Evolutionary conservation across 2,113 vertebrate species (phyloP).

Genomic region (Paramormyrops kingsleyae): DNA sequence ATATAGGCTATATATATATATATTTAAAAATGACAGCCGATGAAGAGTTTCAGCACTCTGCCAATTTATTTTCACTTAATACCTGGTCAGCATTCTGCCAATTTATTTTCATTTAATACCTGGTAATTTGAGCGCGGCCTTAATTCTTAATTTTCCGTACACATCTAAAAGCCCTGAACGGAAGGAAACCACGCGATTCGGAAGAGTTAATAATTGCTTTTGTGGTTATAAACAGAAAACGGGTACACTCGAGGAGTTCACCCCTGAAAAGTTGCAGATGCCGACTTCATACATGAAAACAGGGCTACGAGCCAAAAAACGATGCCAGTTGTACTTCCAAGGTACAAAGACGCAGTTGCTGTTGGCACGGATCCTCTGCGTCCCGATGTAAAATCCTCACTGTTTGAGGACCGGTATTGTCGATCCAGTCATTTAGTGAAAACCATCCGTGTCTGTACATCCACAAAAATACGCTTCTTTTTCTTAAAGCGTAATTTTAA

Average conservation of each 20-base stretch:
- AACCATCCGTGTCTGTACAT: slow-evolving; percentile 29
- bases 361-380: slow-evolving; percentile 45
- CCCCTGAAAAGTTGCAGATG: slow-evolving; percentile 4
- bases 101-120: slow-evolving; percentile 10
- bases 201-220: background rate
- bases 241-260: background rate
- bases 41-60: slow-evolving; percentile 1
- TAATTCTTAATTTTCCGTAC: slow-evolving; percentile 33
- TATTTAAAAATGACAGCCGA: slow-evolving; percentile 1
- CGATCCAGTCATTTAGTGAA: background rate
- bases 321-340: slow-evolving; percentile 25
- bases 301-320: slow-evolving; percentile 33
- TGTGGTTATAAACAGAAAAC: background rate
- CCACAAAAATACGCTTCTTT: slow-evolving; percentile 23
- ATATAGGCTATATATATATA: background rate
- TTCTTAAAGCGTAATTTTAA: background rate
- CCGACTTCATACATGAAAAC: slow-evolving; percentile 3
- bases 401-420: background rate
- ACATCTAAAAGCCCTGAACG: background rate
- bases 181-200: background rate
- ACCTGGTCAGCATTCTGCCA: slow-evolving; percentile 22
- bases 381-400: background rate
- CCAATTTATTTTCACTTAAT: background rate
- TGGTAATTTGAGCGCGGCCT: slow-evolving; percentile 42
- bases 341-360: slow-evolving; percentile 26